phyloP scores from a whole-genome alignment of 2,113 vertebrate species.

The Thinocorus orbignyianus region DNA sequence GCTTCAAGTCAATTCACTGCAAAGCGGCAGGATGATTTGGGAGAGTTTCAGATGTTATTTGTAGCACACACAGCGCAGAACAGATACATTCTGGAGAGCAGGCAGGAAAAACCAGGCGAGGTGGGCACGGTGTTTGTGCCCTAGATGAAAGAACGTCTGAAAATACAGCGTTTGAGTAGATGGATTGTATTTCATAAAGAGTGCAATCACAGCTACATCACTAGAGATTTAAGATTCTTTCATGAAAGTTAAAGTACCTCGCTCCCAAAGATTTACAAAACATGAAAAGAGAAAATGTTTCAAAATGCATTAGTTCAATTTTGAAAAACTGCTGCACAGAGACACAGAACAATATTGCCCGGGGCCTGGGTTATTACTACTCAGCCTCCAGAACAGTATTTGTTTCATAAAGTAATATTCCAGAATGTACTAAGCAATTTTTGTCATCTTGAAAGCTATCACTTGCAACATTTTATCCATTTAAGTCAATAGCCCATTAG shows the following conservation, averaged over 20 bases:
- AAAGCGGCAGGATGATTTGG: background rate
- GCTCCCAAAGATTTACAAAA: conserved; percentile 61
- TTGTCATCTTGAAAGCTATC: conserved; percentile 84
- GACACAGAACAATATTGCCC: conserved; percentile 50
- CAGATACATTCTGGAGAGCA: background rate
- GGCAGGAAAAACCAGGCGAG: background rate
- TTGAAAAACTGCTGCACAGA: conserved; percentile 54
- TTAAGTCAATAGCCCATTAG: conserved; percentile 96
- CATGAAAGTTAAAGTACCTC: conserved; percentile 56
- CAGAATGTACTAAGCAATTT: conserved; percentile 79
- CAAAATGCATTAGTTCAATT: conserved; percentile 63
- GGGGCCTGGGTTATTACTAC: conserved; percentile 50
- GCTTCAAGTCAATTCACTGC: conserved; percentile 7
- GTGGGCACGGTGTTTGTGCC: background rate
- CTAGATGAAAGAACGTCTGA: background rate
- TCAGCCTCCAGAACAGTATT: conserved; percentile 62
- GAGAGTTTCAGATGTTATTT: conserved; percentile 7
- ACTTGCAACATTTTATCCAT: conserved; percentile 91
- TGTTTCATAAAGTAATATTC: conserved; percentile 77
- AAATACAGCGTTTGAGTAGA: conserved; percentile 15
- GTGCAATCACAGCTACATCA: conserved; percentile 34
- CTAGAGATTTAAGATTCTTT: conserved; percentile 55
- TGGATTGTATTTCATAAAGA: conserved; percentile 57
- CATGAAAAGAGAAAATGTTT: conserved; percentile 62
- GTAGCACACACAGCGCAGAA: background rate